Evolutionary conservation across 2,797 vertebrate genomes (phyloP), one percentile per base, ranked within the genome.

Genomic region (Anomalospiza imberbis): DNA sequence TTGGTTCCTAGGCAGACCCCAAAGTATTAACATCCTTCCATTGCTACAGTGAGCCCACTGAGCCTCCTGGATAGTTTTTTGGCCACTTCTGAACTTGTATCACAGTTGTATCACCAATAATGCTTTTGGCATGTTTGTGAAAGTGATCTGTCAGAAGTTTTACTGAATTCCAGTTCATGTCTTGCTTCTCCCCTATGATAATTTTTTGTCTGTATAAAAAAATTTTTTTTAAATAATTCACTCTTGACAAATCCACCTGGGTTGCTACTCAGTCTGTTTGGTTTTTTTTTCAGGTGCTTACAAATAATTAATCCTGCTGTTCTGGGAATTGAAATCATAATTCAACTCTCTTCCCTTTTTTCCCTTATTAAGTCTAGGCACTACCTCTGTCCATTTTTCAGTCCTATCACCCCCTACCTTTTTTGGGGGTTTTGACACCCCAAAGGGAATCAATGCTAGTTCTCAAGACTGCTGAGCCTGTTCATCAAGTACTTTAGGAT

Each of bases 1-100:
- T 34, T 57, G n/a, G 62, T 93, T 93, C 90, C 70, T 81, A 75
- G 60, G 80, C 83, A 94, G 66, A 93, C 34, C 29, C n/a, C n/a
- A 60, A 34, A 86, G 32, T 58, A 73, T n/a, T 28, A 72, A 68
- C 7, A 12, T 85, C 77, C 58, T 83, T 75, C 21, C 14, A 29
- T 90, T 95, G 58, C 60, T 92, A 10, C 25, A 85, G 40, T 53
- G 67, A 91, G 34, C 40, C 55, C 60, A 32, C 54, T 81, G 73
- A 88, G 55, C 38, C 14, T 84, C 28, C 70, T 73, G 26, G 10
- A 14, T 63, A 40, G 62, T 17, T 89, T 86, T 86, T 82, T 88
- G 48, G 40, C 80, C 29, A 9, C n/a, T 79, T 91, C 73, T 78
- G 47, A 45, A 36, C 13, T 86, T 65, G 17, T 76, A 34, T 85